A percentile compares a stretch with the other conserved stretches of the same genome.
These are phyloP conservation scores for Ophioninae sp. DNA, from an alignment of 2,888 invertebrate genomes.

Conservation along the genomic window DNA sequence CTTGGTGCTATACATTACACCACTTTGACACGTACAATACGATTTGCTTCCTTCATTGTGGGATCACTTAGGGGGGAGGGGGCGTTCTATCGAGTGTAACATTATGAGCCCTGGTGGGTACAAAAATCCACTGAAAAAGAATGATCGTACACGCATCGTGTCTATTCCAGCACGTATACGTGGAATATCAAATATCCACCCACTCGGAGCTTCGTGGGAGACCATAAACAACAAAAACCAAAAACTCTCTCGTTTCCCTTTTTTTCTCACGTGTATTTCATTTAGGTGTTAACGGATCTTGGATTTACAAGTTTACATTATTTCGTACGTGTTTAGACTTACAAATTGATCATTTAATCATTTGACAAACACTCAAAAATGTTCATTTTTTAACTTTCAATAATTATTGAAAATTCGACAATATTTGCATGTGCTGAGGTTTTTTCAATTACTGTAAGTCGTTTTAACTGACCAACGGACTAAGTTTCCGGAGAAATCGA, in stretches of 20 bases:
- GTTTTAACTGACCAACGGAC: too few species aligned
- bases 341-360: too few species aligned
- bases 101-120: slow-evolving; percentile 17
- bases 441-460: too few species aligned
- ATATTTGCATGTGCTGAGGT: too few species aligned
- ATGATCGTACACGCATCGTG: background rate
- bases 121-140: background rate
- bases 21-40: slow-evolving; percentile 43
- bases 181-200: slow-evolving; percentile 8
- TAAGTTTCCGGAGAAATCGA: too few species aligned
- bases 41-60: slow-evolving; percentile 73
- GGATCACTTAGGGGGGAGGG: slow-evolving; percentile 72
- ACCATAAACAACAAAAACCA: background rate
- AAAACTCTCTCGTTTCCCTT: background rate
- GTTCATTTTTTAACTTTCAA: too few species aligned
- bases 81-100: slow-evolving; percentile 72
- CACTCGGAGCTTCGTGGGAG: background rate
- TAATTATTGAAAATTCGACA: too few species aligned
- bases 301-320: too few species aligned
- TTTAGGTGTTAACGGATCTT: too few species aligned
- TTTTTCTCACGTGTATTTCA: background rate
- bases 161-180: background rate
- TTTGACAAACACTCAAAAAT: too few species aligned
- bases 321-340: too few species aligned
- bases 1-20: slow-evolving; percentile 42